Base-by-base conservation (phyloP, 2,888 invertebrate species). In the Drepana falcataria region DNA sequence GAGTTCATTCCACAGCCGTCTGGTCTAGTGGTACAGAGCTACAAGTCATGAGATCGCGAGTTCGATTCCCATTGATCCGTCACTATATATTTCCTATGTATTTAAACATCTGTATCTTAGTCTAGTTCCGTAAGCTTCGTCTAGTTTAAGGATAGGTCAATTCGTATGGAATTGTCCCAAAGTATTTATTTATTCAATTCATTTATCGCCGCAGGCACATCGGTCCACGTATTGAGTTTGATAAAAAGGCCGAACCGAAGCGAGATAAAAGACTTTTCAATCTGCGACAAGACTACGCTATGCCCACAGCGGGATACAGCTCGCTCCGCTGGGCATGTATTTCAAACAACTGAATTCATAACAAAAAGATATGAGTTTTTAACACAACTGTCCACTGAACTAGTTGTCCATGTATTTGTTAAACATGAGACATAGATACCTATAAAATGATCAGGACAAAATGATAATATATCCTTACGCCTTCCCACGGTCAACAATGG, bases 231-330 rank as follows among this genome's bases (percentile, higher is more conserved):
- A n/a, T 51, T 33, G 21, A 34, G 41, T 40, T 40, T 7, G 7
- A 40, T 34, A 21, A 40, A 51, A 49, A 21, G 41, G 34, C 34
- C 41, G 21, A 33, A 48, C 51, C n/a, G 40, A 35, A 51, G 7
- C 35, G 35, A 51, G 40, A 51, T 49, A 37, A 49, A 49, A 49
- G 49, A 37, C 21, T 51, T 51, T 51, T 51, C 51, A 51, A 51
- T 51, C 33, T 51, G 33, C 51, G 51, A 49, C 49, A 49, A 51
- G 51, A 51, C 40, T 33, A 41, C 34, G 51, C 33, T 40, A 51
- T 40, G 51, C 33, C 21, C 51, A 41, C 51, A 34, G 4, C 33
- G 33, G 33, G 33, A 41, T 33, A 21, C 5, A 51, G 33, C 41
- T 34, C 51, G 51, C 51, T 7, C 40, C 33, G 40, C 34, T 51